Evolutionary conservation across 2,888 invertebrate genomes (phyloP).

Genomic region (Pristionchus exspectatus): DNA sequence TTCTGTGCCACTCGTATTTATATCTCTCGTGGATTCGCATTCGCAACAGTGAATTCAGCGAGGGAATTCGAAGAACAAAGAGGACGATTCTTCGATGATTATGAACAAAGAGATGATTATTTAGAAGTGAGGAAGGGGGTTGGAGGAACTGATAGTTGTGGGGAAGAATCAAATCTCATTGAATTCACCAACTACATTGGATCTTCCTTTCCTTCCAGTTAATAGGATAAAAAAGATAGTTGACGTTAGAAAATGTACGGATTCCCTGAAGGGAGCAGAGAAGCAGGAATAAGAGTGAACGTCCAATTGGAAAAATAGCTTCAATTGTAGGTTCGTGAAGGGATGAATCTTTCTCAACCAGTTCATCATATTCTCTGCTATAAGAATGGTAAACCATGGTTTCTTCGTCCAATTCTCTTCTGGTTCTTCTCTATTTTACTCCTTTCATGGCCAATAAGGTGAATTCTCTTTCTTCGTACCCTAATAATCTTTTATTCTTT

Average conservation of each 20-base stretch:
- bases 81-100: conserved; percentile 87
- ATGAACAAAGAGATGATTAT: conserved; percentile 89
- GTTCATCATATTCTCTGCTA: conserved; percentile 43
- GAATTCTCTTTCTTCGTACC: neutral
- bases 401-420: conserved; percentile 44
- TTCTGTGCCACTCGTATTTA: conserved; percentile 88
- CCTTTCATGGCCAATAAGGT: conserved; percentile 88
- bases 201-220: no score
- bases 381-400: conserved; percentile 30
- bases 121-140: conserved; percentile 85
- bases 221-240: no score
- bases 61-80: conserved; percentile 89
- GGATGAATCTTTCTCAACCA: conserved; percentile 86
- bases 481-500: no score
- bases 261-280: no score
- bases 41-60: conserved; percentile 76
- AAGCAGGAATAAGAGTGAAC: no score
- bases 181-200: no score
- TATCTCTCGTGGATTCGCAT: conserved; percentile 83
- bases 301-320: no score
- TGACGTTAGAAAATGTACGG: no score
- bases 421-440: conserved; percentile 84
- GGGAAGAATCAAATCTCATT: neutral
- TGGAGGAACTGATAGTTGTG: neutral
- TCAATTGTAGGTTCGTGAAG: conserved; percentile 82